Conservation (phyloP, 2,888 invertebrate genomes). For the Byasa hedistus region DNA sequence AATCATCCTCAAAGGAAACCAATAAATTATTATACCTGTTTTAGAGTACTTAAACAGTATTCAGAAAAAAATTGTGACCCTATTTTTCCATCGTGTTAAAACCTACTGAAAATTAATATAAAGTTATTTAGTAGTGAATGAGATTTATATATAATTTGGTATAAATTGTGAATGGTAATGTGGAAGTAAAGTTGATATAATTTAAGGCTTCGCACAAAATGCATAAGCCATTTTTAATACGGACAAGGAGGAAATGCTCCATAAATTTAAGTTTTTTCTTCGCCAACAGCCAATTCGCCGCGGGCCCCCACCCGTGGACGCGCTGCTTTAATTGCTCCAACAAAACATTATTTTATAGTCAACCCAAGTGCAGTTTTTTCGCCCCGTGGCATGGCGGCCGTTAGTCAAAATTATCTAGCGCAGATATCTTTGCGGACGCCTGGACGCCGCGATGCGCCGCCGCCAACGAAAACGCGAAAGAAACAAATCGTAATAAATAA, state of each 20-base stretch:
- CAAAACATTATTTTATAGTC: constrained; percentile 71
- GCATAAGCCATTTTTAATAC: constrained; percentile 22
- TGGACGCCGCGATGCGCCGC: constrained; percentile 62
- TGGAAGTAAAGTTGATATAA: constrained; percentile 7
- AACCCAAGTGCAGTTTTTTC: constrained; percentile 61
- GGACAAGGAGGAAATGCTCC: constrained; percentile 25
- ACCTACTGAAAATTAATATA: no score
- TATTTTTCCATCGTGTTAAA: no score
- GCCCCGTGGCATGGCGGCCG: constrained; percentile 53
- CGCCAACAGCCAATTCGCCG: constrained; percentile 32
- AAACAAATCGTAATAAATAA: constrained; percentile 28
- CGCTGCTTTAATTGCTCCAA: constrained; percentile 71
- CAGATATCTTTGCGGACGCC: constrained; percentile 63
- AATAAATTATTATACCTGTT: no score
- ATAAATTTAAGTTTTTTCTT: constrained; percentile 32
- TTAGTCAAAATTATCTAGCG: constrained; percentile 77
- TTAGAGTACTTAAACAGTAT: no score
- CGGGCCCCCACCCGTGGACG: no score
- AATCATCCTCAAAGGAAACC: no score
- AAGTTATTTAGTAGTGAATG: no score
- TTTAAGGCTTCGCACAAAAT: constrained; percentile 5
- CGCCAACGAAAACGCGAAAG: constrained; percentile 59
- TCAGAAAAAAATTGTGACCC: no score
- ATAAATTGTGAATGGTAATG: no score
- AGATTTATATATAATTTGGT: no score